Percentiles rank a stretch among this genome's conserved stretches.
These are phyloP conservation scores for Gymnorhina tibicen DNA, from an alignment of 2,113 vertebrate species.

Conservation along the genomic window DNA sequence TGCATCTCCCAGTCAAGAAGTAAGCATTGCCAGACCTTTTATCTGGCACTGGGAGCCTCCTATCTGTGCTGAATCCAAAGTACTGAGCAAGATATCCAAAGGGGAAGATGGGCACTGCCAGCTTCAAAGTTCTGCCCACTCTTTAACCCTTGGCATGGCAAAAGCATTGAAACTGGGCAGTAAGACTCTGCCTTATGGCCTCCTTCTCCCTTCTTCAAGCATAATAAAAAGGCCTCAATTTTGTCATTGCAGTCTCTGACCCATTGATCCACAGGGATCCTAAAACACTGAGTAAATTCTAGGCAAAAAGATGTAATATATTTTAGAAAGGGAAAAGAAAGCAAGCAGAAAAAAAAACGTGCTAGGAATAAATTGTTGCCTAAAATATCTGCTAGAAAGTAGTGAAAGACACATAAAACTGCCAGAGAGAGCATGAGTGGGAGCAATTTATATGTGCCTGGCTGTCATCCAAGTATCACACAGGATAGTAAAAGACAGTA, in stretches of 20 bases:
- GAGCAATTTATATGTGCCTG: conserved; percentile 59
- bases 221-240: neutral
- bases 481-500: conserved; percentile 67
- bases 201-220: neutral
- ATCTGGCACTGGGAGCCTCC: neutral
- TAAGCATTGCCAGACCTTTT: neutral
- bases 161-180: neutral
- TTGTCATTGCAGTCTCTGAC: neutral
- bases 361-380: conserved; percentile 32
- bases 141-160: neutral
- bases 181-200: neutral
- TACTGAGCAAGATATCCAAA: neutral
- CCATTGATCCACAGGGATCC: neutral
- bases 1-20: neutral
- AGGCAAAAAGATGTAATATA: neutral
- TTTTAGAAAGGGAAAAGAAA: conserved; percentile 25
- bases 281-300: neutral
- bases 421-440: conserved; percentile 30
- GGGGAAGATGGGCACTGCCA: neutral
- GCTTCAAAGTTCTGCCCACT: neutral
- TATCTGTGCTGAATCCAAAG: neutral
- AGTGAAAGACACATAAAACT: conserved; percentile 38
- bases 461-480: conserved; percentile 62
- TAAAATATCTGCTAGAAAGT: conserved; percentile 33
- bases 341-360: neutral